These are phyloP conservation scores for Aleiodes testaceus DNA, from an alignment of 2,888 invertebrate genomes.

Conservation along the genomic window DNA sequence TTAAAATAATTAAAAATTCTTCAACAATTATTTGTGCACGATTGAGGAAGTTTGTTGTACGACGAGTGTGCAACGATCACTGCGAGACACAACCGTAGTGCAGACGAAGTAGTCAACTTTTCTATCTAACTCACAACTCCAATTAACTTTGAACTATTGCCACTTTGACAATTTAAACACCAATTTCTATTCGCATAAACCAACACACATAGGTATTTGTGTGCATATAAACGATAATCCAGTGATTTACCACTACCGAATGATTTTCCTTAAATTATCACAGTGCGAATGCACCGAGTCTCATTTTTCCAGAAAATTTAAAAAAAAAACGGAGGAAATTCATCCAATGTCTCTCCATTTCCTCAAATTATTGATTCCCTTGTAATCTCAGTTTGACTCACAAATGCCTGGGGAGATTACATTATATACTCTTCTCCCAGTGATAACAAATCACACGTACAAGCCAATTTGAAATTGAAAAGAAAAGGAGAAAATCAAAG, in stretches of 20 bases:
- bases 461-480: too few species aligned
- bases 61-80: slow-evolving; percentile 39
- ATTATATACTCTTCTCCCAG: too few species aligned
- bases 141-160: slow-evolving; percentile 43
- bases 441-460: too few species aligned
- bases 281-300: neutral
- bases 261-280: neutral
- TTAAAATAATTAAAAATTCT: neutral
- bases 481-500: neutral
- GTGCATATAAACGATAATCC: neutral
- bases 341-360: neutral
- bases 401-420: too few species aligned
- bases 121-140: slow-evolving; percentile 39
- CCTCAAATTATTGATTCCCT: neutral
- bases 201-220: neutral
- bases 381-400: neutral
- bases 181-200: slow-evolving; percentile 39
- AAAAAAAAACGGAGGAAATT: too few species aligned
- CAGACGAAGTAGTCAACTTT: slow-evolving; percentile 32
- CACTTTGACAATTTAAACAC: slow-evolving; percentile 43
- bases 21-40: too few species aligned
- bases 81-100: slow-evolving; percentile 36
- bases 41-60: neutral
- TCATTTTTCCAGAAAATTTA: too few species aligned
- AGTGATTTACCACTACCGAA: neutral